Evolutionary conservation across 2,888 invertebrate genomes (phyloP).

Genomic region (Pharmacophagus antenor): DNA sequence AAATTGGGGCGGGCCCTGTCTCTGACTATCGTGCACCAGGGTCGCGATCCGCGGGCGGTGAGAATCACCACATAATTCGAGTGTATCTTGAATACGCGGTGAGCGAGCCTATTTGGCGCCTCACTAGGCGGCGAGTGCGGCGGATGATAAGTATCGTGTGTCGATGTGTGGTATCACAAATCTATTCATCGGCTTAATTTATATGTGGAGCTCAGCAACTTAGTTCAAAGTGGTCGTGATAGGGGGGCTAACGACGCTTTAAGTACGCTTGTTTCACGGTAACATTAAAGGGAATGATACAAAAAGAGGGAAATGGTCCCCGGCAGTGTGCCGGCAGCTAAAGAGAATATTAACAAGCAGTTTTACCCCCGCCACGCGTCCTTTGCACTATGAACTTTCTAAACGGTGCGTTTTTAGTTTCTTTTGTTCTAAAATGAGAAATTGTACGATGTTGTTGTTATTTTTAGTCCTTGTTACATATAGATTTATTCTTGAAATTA

Average conservation of each 20-base stretch:
- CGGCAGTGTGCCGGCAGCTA: slow-evolving; percentile 11
- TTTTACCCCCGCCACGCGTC: slow-evolving; percentile 18
- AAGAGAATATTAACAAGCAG: slow-evolving; percentile 28
- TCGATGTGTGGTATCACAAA: too few species aligned
- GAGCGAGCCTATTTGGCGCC: too few species aligned
- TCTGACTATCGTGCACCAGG: too few species aligned
- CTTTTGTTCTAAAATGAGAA: slow-evolving; percentile 9
- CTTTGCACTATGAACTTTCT: slow-evolving; percentile 22
- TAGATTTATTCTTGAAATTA: too few species aligned
- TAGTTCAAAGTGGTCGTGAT: slow-evolving; percentile 13
- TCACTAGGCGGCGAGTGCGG: too few species aligned
- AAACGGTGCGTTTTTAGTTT: slow-evolving; percentile 20
- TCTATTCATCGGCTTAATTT: neutral
- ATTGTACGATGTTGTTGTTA: too few species aligned
- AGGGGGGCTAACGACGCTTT: slow-evolving; percentile 15
- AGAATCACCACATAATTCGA: too few species aligned
- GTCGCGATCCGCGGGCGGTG: too few species aligned
- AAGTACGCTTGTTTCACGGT: slow-evolving; percentile 11
- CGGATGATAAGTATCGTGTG: too few species aligned
- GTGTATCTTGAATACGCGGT: too few species aligned
- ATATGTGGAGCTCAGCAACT: slow-evolving; percentile 1
- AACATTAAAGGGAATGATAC: slow-evolving; percentile 22
- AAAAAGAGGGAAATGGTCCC: slow-evolving; percentile 15
- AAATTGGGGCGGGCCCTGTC: too few species aligned
- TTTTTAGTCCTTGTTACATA: neutral